Percentiles rank a stretch among this genome's conserved stretches.
These are phyloP conservation scores for Fabriciana adippe DNA, from an alignment of 2,888 invertebrate species.

Conservation along the genomic window DNA sequence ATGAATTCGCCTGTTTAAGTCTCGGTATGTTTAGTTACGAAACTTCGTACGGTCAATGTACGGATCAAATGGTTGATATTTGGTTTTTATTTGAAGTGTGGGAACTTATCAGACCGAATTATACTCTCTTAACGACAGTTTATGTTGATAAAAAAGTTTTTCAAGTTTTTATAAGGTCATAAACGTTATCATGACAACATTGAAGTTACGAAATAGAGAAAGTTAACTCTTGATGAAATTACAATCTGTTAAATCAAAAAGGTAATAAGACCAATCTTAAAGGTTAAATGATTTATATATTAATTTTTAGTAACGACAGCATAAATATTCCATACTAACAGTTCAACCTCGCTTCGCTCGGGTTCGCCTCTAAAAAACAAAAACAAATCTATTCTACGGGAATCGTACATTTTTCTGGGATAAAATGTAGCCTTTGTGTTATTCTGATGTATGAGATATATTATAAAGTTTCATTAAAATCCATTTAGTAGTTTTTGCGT, in stretches of 20 bases:
- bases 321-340: no score
- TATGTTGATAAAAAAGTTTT: neutral
- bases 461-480: no score
- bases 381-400: no score
- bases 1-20: constrained; percentile 34
- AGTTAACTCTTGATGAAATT: neutral
- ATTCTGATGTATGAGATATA: no score
- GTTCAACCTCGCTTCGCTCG: no score
- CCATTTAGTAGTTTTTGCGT: no score
- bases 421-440: no score
- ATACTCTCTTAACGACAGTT: constrained; percentile 1
- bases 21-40: constrained; percentile 31
- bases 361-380: no score
- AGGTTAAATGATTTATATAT: no score
- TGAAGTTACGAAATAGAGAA: constrained; percentile 4
- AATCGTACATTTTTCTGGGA: no score
- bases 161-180: neutral
- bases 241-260: neutral
- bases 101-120: constrained; percentile 7
- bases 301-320: no score
- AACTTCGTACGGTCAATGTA: constrained; percentile 29
- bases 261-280: no score
- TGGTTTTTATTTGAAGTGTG: constrained; percentile 2
- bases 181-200: neutral
- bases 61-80: neutral